phyloP scores from a whole-genome alignment of 2,113 vertebrate species.

The Stercorarius parasiticus region DNA sequence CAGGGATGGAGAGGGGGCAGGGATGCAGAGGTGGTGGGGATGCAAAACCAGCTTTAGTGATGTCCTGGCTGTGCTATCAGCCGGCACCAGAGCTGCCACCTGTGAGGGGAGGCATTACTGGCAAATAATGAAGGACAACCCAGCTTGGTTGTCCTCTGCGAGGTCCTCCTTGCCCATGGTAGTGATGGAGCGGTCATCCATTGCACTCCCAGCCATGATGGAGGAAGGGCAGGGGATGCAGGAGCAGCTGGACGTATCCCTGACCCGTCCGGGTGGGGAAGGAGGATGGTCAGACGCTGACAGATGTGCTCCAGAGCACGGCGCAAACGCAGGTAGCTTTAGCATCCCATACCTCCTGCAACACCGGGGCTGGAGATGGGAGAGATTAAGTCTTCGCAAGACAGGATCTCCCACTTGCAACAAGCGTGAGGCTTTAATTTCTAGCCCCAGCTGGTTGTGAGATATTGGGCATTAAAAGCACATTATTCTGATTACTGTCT shows the following conservation, averaged over 20 bases:
- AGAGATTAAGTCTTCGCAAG: neutral
- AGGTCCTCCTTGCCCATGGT: rapidly evolving
- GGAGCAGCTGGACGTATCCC: neutral
- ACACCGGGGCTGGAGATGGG: neutral
- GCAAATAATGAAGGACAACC: neutral
- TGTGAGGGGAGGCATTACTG: neutral
- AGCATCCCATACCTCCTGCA: neutral
- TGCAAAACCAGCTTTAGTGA: neutral
- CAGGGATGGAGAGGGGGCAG: neutral
- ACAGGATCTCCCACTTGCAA: neutral
- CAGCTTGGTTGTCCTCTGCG: neutral
- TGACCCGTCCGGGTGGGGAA: neutral
- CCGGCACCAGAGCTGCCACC: neutral
- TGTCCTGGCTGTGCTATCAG: neutral
- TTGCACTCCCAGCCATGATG: rapidly evolving
- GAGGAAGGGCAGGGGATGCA: neutral
- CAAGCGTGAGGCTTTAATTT: constrained; percentile 25
- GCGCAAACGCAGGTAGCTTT: neutral
- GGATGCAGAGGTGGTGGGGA: neutral
- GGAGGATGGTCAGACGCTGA: neutral
- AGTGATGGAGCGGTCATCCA: neutral
- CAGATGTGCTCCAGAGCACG: neutral
- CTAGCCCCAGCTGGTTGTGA: constrained; percentile 57
- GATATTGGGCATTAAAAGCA: constrained; percentile 64
- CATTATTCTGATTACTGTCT: constrained; percentile 61